Evolutionary conservation across 1,140 invertebrate genomes (phyloP), one percentile per base, ranked within the genome.

Genomic region (Trichonephila clavata): DNA sequence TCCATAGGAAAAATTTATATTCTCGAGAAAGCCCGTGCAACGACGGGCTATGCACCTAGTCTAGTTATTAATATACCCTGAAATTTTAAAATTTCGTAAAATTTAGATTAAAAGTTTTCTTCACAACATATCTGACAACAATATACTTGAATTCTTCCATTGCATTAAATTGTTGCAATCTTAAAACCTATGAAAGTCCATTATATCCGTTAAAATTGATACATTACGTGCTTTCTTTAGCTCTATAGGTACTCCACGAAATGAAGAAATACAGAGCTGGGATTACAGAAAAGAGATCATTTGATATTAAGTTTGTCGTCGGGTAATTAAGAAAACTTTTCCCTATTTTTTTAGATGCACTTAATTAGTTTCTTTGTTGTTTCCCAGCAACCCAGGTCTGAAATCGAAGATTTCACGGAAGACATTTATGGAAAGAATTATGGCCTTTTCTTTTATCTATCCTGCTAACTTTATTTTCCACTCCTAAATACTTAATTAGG

Each of bases 311-410:
- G 27, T 77, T 77, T 77, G 27, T 6, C 32, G 27, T 77, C 71
- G 14, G 32, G 27, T 77, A 39, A 77, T 77, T 32, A 77, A 77
- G 71, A 77, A 32, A 39, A 77, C 71, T 77, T 77, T 77, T 14
- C 8, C 16, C 18, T 7, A 32, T 13, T 77, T 68, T 77, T 77
- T 77, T 77, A 32, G 24, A 32, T 32, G 18, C 5, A 32, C 71
- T 77, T 77, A 32, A 77, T 77, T 77, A 77, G 71, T 32, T 77
- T 77, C 71, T 77, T 77, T 77, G 27, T 32, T 77, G 71, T 77
- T 77, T 77, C 71, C 71, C 24, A 18, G 71, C 71, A 77, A 77
- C 32, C 71, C 27, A 77, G 27, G 27, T 39, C 71, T 77, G 71
- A 77, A 77, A 77, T 77, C 71, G 71, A 77, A 77, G 71, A 77